Conservation (phyloP, 2,113 vertebrate species). For the Amphilophus citrinellus region DNA sequence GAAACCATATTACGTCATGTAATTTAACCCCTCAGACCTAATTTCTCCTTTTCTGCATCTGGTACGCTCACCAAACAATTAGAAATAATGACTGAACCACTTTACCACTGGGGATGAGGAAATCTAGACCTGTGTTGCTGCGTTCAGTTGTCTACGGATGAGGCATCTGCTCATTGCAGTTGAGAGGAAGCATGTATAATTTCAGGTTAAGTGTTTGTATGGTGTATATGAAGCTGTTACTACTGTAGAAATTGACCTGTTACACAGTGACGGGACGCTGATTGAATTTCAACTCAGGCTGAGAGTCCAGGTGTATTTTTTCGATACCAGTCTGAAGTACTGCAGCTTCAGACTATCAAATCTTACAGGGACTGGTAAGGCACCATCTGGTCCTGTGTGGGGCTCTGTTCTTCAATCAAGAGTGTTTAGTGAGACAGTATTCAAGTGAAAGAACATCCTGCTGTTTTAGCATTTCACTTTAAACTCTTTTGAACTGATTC, state of each 20-base stretch:
- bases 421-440: background rate
- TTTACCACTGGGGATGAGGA: constrained; percentile 45
- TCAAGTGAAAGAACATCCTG: background rate
- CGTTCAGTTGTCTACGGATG: constrained; percentile 22
- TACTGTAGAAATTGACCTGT: background rate
- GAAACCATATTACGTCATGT: constrained; percentile 67
- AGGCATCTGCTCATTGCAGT: constrained; percentile 27
- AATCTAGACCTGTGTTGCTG: constrained; percentile 10
- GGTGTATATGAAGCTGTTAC: background rate
- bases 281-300: background rate
- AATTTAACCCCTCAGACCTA: constrained; percentile 55
- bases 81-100: constrained; percentile 58
- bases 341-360: background rate
- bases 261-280: background rate
- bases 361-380: background rate
- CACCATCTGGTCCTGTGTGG: background rate
- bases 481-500: background rate
- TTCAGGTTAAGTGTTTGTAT: background rate
- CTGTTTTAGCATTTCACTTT: background rate
- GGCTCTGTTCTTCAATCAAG: background rate
- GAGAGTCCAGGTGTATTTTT: background rate
- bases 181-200: background rate
- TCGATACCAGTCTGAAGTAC: background rate
- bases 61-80: constrained; percentile 53
- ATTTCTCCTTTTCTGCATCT: constrained; percentile 55